Conservation (phyloP, 2,113 vertebrate genomes). For the Sterna hirundo region DNA sequence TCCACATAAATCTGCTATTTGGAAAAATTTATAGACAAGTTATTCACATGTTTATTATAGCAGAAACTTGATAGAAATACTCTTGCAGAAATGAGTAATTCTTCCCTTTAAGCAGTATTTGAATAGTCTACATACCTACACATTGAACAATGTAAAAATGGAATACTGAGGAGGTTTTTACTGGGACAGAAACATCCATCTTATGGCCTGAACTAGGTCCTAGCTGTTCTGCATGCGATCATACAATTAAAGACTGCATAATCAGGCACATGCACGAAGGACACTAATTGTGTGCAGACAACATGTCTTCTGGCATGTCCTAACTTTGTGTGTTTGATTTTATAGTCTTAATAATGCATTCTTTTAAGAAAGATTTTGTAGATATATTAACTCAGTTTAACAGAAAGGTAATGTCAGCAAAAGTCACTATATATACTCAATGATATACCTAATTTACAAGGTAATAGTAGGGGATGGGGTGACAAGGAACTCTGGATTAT, state of each 20-base stretch:
- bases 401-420: not conserved
- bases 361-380: not conserved
- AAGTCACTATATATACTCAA: not conserved
- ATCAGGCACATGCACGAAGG: not conserved
- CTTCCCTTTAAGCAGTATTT: not conserved
- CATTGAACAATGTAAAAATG: not conserved
- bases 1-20: not conserved
- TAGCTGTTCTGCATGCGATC: not conserved
- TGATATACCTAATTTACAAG: conserved; percentile 15
- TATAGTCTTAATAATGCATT: not conserved
- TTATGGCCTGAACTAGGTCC: not conserved
- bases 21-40: not conserved
- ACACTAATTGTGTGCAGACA: not conserved
- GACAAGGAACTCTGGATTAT: conserved; percentile 44
- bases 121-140: not conserved
- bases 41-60: not conserved
- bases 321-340: not conserved
- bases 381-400: not conserved
- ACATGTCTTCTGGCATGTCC: not conserved
- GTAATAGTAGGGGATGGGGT: not conserved
- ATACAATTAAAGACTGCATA: not conserved
- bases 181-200: not conserved
- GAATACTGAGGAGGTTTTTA: not conserved
- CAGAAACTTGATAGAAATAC: not conserved
- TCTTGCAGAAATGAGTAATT: not conserved